phyloP scores from a whole-genome alignment of 2,113 vertebrate species.

The Protobothrops flavoviridis region DNA sequence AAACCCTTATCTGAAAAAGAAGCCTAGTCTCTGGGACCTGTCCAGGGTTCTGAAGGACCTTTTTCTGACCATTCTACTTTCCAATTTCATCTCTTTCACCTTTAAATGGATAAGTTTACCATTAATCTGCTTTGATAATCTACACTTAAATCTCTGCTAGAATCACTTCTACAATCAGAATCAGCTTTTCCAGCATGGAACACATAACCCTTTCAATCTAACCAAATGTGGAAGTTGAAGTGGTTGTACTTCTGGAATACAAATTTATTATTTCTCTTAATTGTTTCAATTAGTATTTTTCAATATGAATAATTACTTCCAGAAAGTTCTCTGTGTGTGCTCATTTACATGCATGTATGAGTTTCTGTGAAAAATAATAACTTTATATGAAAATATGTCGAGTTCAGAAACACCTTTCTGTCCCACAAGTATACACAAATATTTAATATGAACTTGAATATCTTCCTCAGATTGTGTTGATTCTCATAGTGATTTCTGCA shows the following conservation, averaged over 20 bases:
- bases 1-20: not conserved
- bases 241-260: constrained; percentile 27
- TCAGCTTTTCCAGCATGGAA: not conserved
- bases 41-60: constrained; percentile 14
- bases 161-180: not conserved
- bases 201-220: constrained; percentile 8
- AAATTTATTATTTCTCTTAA: constrained; percentile 10
- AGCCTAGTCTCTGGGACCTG: not conserved
- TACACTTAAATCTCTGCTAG: not conserved
- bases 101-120: not conserved
- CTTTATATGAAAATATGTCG: constrained; percentile 34
- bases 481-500: constrained; percentile 70
- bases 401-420: constrained; percentile 56
- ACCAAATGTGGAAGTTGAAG: not conserved
- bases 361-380: not conserved
- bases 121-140: not conserved
- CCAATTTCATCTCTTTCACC: not conserved
- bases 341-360: not conserved
- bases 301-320: constrained; percentile 13
- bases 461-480: constrained; percentile 66
- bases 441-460: constrained; percentile 69
- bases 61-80: not conserved
- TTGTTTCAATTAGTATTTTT: constrained; percentile 48
- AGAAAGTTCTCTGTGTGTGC: not conserved
- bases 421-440: constrained; percentile 61